Conservation (phyloP, 2,888 invertebrate genomes). For the Meta bourneti region DNA sequence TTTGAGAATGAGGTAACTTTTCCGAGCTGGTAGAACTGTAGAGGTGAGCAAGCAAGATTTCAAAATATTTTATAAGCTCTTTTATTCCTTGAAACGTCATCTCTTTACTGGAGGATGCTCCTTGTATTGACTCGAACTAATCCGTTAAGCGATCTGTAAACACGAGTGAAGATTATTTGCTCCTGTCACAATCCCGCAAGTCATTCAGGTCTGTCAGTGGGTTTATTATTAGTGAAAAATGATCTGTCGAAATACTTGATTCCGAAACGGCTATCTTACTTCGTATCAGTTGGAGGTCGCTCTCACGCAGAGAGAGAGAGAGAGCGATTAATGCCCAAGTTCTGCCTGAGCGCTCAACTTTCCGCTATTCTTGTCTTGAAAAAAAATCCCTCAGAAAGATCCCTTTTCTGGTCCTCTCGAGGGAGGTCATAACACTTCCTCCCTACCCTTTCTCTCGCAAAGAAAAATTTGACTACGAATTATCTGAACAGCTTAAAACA, state of each 20-base stretch:
- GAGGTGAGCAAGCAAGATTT: too few relatives aligned
- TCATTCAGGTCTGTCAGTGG: slow-evolving; percentile 8
- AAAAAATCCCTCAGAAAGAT: too few relatives aligned
- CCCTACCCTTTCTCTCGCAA: too few relatives aligned
- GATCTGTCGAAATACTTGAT: slow-evolving; percentile 21
- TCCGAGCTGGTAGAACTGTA: too few relatives aligned
- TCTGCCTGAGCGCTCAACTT: slow-evolving; percentile 16
- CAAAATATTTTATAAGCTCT: too few relatives aligned
- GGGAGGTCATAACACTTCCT: neutral
- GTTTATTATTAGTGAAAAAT: slow-evolving; percentile 44
- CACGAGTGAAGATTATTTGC: neutral
- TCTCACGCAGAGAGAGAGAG: slow-evolving; percentile 20
- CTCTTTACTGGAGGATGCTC: too few relatives aligned
- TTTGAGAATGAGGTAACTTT: too few relatives aligned
- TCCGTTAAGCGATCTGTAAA: too few relatives aligned
- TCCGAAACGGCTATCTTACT: slow-evolving; percentile 21
- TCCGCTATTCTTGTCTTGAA: slow-evolving; percentile 3
- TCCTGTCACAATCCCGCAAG: neutral
- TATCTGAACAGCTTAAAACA: too few relatives aligned
- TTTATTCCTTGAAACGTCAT: too few relatives aligned
- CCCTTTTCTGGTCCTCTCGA: neutral
- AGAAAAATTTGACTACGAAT: too few relatives aligned
- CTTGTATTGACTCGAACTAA: too few relatives aligned
- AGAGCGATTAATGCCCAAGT: slow-evolving; percentile 22
- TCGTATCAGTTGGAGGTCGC: slow-evolving; percentile 36